These are phyloP conservation scores for Zaprionus capensis DNA, from an alignment of 1,140 invertebrate species.

Conservation along the genomic window DNA sequence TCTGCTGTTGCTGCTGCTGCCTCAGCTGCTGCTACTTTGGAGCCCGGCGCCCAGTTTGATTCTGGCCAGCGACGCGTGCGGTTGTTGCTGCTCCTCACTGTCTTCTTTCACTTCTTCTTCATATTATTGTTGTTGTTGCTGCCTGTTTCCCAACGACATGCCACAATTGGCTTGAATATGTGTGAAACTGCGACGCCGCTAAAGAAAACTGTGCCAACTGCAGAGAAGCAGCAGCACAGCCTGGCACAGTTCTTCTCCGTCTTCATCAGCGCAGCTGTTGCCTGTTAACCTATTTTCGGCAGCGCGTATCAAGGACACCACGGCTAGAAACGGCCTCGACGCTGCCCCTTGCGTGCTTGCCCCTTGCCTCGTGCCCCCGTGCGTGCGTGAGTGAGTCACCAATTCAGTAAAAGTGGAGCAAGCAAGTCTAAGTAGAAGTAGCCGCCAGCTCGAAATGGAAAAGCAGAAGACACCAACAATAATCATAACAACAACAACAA, in stretches of 20 bases:
- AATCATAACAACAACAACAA: constrained; percentile 20
- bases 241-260: constrained; percentile 38
- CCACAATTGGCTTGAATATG: constrained; percentile 43
- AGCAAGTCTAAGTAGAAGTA: constrained; percentile 69
- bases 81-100: constrained; percentile 51
- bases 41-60: constrained; percentile 63
- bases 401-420: constrained; percentile 72
- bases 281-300: constrained; percentile 51
- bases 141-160: constrained; percentile 22
- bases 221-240: constrained; percentile 4
- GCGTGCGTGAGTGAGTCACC: constrained; percentile 53
- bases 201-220: constrained; percentile 39
- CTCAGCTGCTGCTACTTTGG: not conserved
- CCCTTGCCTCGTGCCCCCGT: not conserved
- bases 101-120: not conserved
- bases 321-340: constrained; percentile 17
- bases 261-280: constrained; percentile 33
- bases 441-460: constrained; percentile 46
- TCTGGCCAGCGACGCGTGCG: constrained; percentile 72
- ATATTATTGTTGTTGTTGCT: not conserved
- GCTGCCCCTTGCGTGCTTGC: not conserved
- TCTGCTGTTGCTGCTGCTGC: constrained; percentile 16
- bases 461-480: constrained; percentile 43
- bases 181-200: constrained; percentile 35
- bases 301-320: constrained; percentile 62